phyloP scores from a whole-genome alignment of 2,113 vertebrate species.

The Puntigrus tetrazona region DNA sequence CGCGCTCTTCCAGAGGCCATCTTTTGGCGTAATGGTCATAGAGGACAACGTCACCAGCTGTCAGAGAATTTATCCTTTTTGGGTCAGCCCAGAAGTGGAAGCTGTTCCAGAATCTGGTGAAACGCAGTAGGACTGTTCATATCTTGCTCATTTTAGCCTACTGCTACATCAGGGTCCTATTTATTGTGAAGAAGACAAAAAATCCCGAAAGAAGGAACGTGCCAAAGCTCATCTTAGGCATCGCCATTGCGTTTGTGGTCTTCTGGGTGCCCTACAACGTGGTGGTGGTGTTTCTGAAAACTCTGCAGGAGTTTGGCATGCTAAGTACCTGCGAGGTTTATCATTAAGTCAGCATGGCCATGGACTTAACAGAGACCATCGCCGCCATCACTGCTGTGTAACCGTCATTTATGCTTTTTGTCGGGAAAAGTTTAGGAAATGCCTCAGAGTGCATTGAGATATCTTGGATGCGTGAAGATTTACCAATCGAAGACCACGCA shows the following conservation, averaged over 20 bases:
- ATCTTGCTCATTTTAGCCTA: slow-evolving; percentile 80
- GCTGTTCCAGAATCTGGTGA: slow-evolving; percentile 76
- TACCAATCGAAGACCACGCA: slow-evolving; percentile 26
- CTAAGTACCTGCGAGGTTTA: slow-evolving; percentile 55
- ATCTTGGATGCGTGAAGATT: slow-evolving; percentile 41
- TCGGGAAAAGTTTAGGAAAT: slow-evolving; percentile 87
- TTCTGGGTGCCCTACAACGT: slow-evolving; percentile 91
- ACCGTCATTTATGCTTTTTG: slow-evolving; percentile 87
- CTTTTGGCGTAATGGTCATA: slow-evolving; percentile 66
- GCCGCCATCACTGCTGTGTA: slow-evolving; percentile 84
- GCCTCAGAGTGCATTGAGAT: slow-evolving; percentile 66
- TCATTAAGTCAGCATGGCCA: slow-evolving; percentile 59
- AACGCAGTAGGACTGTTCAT: slow-evolving; percentile 79
- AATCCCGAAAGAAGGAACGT: slow-evolving; percentile 82
- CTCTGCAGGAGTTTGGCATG: slow-evolving; percentile 68
- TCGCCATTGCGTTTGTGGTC: slow-evolving; percentile 82
- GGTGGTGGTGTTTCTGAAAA: slow-evolving; percentile 78
- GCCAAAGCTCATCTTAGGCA: slow-evolving; percentile 84
- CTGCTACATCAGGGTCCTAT: slow-evolving; percentile 85
- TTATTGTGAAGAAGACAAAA: slow-evolving; percentile 77
- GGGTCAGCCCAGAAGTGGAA: slow-evolving; percentile 71
- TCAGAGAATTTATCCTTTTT: slow-evolving; percentile 59
- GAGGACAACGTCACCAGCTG: slow-evolving; percentile 52
- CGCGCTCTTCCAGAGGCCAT: slow-evolving; percentile 69
- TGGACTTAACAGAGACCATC: slow-evolving; percentile 73